Evolutionary conservation across 2,888 invertebrate species (phyloP), one percentile per base, ranked within the genome.

Genomic region (Gibbula magus): DNA sequence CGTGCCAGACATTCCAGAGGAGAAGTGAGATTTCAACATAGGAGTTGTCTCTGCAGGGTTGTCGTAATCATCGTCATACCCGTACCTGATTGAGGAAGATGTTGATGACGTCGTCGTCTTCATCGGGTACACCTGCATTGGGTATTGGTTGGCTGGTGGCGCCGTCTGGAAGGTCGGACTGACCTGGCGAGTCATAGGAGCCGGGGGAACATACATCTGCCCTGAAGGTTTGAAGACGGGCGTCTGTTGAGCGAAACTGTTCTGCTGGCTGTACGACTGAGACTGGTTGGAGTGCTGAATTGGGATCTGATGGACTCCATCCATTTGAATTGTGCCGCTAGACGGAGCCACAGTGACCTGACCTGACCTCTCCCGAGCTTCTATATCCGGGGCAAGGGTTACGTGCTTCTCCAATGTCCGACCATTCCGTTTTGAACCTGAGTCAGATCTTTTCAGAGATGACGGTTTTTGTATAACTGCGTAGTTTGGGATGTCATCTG

Each of bases 11-110:
- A 18, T 61, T 29, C 32, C 32, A 10, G 18, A 29, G 1, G 45
- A 45, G 13, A 45, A 45, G 52, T 66, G 81, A 18, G 75, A 61
- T 18, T 61, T 66, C 54, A 89, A 80, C 86, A 89, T 87, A 0
- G 88, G 86, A 13, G 84, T 82, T 54, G 87, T 82, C 29, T 87
- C 88, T 7, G 87, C 67, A 22, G 82, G 82, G 78, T 89, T 88
- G 81, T 90, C 89, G 82, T 90, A 89, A 77, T 90, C 90, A 73
- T 89, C 89, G 75, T 88, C 88, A n/a, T 81, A 86, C 29, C 83
- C 56, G 13, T 79, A 18, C 52, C 67, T 70, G n/a, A 67, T 61
- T 79, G 84, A 20, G 66, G 54, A 22, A 22, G 61, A 32, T 51
- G 66, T 54, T 52, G 73, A 22, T 20, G 67, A 32, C 20, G 67